Conservation (phyloP, 2,113 vertebrate species). For the Labrus mixtus region DNA sequence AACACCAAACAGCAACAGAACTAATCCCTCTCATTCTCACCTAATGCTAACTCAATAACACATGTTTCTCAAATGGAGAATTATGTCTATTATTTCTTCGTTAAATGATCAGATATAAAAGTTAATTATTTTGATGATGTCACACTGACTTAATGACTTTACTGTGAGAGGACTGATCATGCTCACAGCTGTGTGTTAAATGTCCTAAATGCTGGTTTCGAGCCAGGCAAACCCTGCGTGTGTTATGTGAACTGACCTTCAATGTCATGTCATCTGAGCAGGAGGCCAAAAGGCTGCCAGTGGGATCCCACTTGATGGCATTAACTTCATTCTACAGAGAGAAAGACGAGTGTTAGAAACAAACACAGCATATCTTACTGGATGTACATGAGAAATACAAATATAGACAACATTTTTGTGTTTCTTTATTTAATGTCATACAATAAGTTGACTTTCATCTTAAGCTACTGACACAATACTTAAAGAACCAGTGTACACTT, state of each 20-base stretch:
- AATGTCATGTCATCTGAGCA: conserved; percentile 99
- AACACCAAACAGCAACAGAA: no score
- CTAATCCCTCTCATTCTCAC: no score
- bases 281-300: conserved; percentile 97
- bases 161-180: no score
- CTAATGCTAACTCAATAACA: no score
- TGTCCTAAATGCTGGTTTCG: neutral
- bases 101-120: no score
- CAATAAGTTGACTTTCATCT: neutral
- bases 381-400: neutral
- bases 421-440: no score
- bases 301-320: conserved; percentile 99
- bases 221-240: neutral
- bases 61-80: no score
- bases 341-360: neutral
- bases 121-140: no score
- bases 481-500: neutral
- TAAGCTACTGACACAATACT: neutral
- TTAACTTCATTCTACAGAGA: conserved; percentile 94
- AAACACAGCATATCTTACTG: neutral
- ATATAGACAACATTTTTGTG: neutral
- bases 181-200: no score
- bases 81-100: no score
- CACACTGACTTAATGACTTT: no score
- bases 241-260: conserved; percentile 86